These are phyloP conservation scores for Iphiclides podalirius DNA, from an alignment of 2,888 invertebrate species.

Conservation along the genomic window DNA sequence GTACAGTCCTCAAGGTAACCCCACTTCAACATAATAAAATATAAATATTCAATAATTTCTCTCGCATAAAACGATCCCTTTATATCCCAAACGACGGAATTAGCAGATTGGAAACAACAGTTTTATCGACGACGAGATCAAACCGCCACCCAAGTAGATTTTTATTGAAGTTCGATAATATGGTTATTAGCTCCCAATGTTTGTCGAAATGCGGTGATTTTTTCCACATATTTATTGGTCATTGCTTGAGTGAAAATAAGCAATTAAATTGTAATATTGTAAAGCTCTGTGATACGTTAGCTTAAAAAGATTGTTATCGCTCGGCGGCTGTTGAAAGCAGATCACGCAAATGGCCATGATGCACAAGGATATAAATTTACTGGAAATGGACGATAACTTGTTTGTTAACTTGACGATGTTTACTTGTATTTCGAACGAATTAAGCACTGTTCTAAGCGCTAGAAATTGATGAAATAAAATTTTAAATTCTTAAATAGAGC, in stretches of 20 bases:
- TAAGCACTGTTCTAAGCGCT: no score
- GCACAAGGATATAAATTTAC: background rate
- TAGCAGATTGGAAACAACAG: background rate
- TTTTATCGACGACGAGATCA: constrained; percentile 20
- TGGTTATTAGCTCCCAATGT: constrained; percentile 22
- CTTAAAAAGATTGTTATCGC: constrained; percentile 29
- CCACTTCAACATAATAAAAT: no score
- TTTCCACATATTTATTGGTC: constrained; percentile 44
- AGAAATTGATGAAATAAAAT: no score
- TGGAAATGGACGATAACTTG: background rate
- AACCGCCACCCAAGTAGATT: constrained; percentile 33
- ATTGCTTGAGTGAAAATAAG: constrained; percentile 34
- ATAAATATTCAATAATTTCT: no score
- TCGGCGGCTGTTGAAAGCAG: constrained; percentile 25
- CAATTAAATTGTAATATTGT: constrained; percentile 36
- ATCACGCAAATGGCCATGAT: background rate
- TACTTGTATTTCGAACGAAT: no score
- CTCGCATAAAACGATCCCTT: no score
- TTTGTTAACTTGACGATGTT: no score
- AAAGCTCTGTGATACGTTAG: constrained; percentile 28
- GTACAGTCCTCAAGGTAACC: no score
- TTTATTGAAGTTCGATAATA: constrained; percentile 20
- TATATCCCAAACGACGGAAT: no score
- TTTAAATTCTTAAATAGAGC: no score
- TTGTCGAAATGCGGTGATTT: constrained; percentile 40